These are phyloP conservation scores for Microcebus tavaratra DNA, from an alignment of 2,113 vertebrate species.

Conservation along the genomic window DNA sequence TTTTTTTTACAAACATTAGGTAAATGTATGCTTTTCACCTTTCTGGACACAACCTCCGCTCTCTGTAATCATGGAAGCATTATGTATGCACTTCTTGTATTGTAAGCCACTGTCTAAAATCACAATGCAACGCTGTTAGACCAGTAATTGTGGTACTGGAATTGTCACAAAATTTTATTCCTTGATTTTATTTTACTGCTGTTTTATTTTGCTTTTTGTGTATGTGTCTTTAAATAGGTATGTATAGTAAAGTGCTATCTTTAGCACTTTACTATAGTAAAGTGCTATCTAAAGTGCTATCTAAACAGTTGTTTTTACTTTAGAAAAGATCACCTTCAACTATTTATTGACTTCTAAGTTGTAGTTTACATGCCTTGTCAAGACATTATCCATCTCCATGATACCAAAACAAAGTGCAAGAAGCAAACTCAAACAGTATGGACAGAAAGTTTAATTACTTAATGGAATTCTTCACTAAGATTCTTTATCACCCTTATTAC, in stretches of 20 bases:
- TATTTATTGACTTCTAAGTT: not conserved
- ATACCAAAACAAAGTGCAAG: conserved; percentile 8
- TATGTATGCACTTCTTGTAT: conserved; percentile 33
- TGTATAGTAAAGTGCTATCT: not conserved
- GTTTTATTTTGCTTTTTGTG: not conserved
- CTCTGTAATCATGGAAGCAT: not conserved
- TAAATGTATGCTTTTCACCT: conserved; percentile 26
- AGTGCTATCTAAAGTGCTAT: not conserved
- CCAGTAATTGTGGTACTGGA: not conserved
- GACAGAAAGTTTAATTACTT: not conserved
- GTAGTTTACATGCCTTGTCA: not conserved
- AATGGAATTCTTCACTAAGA: not conserved
- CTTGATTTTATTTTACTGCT: not conserved
- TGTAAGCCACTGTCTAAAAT: not conserved
- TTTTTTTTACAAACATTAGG: conserved; percentile 75
- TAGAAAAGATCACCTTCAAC: not conserved
- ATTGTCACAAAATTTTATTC: not conserved
- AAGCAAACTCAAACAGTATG: no score
- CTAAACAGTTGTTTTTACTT: not conserved
- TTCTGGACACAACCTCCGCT: conserved; percentile 46
- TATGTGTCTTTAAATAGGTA: not conserved
- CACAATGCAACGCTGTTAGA: not conserved
- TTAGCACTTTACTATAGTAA: not conserved
- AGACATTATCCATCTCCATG: not conserved
- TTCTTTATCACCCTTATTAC: no score